Conservation (phyloP, 1,140 invertebrate genomes). For the Plectrocnemia conspersa region DNA sequence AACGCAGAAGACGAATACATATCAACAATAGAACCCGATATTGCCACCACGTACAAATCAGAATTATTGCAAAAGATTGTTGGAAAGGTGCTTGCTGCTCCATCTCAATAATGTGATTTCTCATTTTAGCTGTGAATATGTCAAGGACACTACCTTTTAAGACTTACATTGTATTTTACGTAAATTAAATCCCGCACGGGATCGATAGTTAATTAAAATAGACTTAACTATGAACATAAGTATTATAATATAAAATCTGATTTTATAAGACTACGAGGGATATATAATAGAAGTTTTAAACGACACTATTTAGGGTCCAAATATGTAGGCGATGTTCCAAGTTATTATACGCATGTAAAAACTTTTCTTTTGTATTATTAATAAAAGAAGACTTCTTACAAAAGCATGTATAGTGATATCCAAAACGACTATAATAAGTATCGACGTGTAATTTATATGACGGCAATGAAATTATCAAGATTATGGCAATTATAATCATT, state of each 20-base stretch:
- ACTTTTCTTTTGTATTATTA: no score
- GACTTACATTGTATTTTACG: slow-evolving; percentile 10
- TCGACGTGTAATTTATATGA: no score
- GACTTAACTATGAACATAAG: slow-evolving; percentile 22
- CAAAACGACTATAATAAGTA: no score
- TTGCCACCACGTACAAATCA: slow-evolving; percentile 42
- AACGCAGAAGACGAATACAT: slow-evolving; percentile 44
- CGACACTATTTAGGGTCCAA: not conserved
- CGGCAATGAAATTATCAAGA: slow-evolving; percentile 26
- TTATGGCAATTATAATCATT: slow-evolving; percentile 35
- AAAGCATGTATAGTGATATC: no score
- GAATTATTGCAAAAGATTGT: slow-evolving; percentile 40
- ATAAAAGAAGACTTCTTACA: no score
- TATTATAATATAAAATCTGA: slow-evolving; percentile 17
- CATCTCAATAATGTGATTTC: slow-evolving; percentile 45
- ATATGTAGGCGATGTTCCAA: no score
- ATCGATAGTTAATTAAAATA: slow-evolving; percentile 25
- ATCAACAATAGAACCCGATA: slow-evolving; percentile 55
- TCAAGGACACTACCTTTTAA: slow-evolving; percentile 13
- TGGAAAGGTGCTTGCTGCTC: slow-evolving; percentile 48
- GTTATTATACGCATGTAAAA: no score
- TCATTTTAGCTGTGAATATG: slow-evolving; percentile 32
- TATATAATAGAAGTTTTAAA: not conserved
- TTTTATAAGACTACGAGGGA: not conserved
- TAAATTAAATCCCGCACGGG: slow-evolving; percentile 15